A percentile compares a stretch with the other conserved stretches of the same genome.
phyloP scores from a whole-genome alignment of 2,888 invertebrate species.

The Torymus auratus region DNA sequence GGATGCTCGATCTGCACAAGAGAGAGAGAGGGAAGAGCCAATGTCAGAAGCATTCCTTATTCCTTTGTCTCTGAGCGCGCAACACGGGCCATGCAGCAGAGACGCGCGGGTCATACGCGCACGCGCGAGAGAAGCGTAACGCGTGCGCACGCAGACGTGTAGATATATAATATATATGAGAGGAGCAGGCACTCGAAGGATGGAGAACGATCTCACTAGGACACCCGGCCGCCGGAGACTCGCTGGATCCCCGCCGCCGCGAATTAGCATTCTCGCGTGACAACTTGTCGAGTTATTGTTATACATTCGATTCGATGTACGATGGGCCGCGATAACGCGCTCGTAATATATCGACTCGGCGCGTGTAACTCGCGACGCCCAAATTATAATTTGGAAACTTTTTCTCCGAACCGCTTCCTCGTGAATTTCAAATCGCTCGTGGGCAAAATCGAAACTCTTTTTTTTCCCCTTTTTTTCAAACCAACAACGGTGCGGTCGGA shows the following conservation, averaged over 20 bases:
- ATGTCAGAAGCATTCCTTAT: conserved; percentile 66
- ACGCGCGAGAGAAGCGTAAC: too few species aligned
- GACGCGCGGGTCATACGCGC: too few species aligned
- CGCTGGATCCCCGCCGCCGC: neutral
- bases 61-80: conserved; percentile 75
- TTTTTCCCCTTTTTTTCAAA: too few species aligned
- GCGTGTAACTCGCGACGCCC: neutral
- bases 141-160: too few species aligned
- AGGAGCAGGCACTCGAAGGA: too few species aligned
- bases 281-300: neutral
- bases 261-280: conserved; percentile 5
- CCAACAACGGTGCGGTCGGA: too few species aligned
- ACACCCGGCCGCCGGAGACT: too few species aligned
- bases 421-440: neutral
- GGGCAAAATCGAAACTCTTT: too few species aligned
- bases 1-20: conserved; percentile 27
- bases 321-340: neutral
- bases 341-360: neutral
- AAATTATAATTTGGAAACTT: neutral
- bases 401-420: neutral
- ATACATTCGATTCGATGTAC: neutral
- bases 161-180: too few species aligned
- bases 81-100: conserved; percentile 66
- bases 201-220: too few species aligned
- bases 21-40: conserved; percentile 68